These are phyloP conservation scores for Meliscaeva auricollis DNA, from an alignment of 2,888 invertebrate species.

Conservation along the genomic window DNA sequence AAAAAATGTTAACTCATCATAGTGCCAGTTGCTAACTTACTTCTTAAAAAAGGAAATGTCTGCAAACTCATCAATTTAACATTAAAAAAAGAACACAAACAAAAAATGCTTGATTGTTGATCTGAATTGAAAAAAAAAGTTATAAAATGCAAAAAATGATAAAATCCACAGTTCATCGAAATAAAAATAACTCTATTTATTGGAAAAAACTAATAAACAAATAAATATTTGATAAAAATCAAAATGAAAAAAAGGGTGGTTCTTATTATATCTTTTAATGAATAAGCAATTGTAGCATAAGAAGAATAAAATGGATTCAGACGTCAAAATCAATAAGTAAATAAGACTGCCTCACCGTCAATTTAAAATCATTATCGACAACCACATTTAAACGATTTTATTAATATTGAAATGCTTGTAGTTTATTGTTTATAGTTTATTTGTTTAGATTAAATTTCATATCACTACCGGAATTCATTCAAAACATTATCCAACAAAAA, in stretches of 20 bases:
- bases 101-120: slow-evolving; percentile 1
- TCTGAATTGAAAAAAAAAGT: not conserved
- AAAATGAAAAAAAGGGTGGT: slow-evolving; percentile 35
- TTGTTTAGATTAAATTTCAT: not conserved
- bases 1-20: slow-evolving; percentile 17
- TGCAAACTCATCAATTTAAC: slow-evolving; percentile 3
- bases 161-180: not conserved
- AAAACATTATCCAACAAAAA: slow-evolving; percentile 7
- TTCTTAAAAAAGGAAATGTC: not conserved
- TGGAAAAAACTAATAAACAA: not conserved
- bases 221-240: not conserved
- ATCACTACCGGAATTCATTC: slow-evolving; percentile 1
- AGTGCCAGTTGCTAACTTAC: not conserved
- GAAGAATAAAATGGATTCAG: slow-evolving; percentile 6
- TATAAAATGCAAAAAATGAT: not conserved
- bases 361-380: not conserved
- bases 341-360: slow-evolving; percentile 48
- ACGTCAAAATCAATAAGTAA: slow-evolving; percentile 56
- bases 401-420: not conserved
- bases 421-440: not conserved
- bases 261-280: slow-evolving; percentile 4
- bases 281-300: slow-evolving; percentile 17
- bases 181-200: not conserved
- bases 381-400: not conserved
- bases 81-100: slow-evolving; percentile 1